Conservation (phyloP, 37 sponge, comb jelly and placozoan species). For the Mnemiopsis leidyi region DNA sequence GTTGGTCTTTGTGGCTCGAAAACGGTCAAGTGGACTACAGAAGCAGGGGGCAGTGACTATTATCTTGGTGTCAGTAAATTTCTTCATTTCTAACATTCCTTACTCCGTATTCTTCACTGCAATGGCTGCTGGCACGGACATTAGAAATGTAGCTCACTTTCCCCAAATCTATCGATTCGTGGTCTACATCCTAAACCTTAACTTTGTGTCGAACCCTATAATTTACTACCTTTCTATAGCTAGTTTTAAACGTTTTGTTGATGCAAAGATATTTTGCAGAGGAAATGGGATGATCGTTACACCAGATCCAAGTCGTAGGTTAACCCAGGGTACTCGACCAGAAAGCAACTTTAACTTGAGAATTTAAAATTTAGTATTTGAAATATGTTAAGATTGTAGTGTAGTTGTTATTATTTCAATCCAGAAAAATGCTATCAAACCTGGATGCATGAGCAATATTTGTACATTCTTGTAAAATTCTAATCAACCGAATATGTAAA, state of each 20-base stretch:
- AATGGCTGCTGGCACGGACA: background rate
- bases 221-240: slow-evolving; percentile 29
- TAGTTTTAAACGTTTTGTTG: slow-evolving; percentile 11
- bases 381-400: too few relatives aligned
- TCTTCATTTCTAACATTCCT: slow-evolving; percentile 31
- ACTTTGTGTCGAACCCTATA: background rate
- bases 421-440: too few relatives aligned
- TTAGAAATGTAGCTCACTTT: background rate
- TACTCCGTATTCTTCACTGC: background rate
- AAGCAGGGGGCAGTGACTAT: background rate
- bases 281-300: background rate
- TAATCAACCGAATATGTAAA: too few relatives aligned
- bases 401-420: too few relatives aligned
- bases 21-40: background rate
- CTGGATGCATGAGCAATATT: too few relatives aligned
- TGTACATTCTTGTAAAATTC: too few relatives aligned
- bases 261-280: background rate
- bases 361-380: too few relatives aligned
- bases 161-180: background rate
- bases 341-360: too few relatives aligned
- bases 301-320: background rate
- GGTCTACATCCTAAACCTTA: background rate
- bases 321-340: background rate
- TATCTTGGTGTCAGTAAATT: background rate
- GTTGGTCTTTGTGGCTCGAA: background rate